Conservation (phyloP, 1,140 invertebrate species). For the Temnothorax nylanderi region DNA sequence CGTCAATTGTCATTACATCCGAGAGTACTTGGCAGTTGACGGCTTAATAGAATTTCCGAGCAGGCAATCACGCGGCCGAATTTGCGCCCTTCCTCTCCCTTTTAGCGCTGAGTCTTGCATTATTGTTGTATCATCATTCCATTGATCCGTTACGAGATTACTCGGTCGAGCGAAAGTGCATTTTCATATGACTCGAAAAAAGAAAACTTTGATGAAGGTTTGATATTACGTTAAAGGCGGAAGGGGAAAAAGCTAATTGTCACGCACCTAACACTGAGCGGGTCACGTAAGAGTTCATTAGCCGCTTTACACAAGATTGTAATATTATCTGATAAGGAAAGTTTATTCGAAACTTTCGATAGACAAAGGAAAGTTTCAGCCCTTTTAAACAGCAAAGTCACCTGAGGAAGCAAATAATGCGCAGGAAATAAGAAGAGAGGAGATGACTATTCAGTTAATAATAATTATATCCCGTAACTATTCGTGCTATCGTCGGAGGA, state of each 20-base stretch:
- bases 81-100: constrained; percentile 7
- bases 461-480: background rate
- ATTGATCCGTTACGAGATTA: constrained; percentile 35
- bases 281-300: constrained; percentile 50
- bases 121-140: constrained; percentile 39
- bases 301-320: constrained; percentile 33
- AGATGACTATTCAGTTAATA: constrained; percentile 12
- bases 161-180: background rate
- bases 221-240: background rate
- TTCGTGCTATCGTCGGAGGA: background rate
- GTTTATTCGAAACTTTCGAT: constrained; percentile 22
- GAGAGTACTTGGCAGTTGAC: constrained; percentile 40
- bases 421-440: background rate
- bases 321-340: constrained; percentile 37
- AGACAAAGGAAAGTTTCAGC: constrained; percentile 25
- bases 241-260: constrained; percentile 18
- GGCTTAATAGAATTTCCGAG: constrained; percentile 70
- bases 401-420: background rate
- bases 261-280: constrained; percentile 5
- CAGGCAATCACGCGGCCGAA: constrained; percentile 40
- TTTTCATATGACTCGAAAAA: background rate
- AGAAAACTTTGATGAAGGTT: constrained; percentile 1
- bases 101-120: constrained; percentile 11
- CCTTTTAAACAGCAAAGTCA: background rate
- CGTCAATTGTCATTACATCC: constrained; percentile 64